A percentile compares a stretch with the other conserved stretches of the same genome.
Conservation (phyloP, 2,888 invertebrate genomes). For the Lampropteryx suffumata region DNA sequence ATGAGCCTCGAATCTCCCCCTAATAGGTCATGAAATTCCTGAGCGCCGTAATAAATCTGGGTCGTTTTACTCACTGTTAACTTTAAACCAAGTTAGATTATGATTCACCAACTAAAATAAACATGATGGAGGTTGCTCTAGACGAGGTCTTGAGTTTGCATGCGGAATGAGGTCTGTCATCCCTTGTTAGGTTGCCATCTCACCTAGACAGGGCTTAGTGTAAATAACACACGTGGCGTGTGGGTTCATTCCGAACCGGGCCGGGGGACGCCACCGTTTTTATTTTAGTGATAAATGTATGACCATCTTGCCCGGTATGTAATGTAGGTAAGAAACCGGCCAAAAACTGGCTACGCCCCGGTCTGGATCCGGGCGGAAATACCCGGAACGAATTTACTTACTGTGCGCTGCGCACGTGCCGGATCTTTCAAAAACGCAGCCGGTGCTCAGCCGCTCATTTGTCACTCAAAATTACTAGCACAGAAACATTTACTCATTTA, state of each 20-base stretch:
- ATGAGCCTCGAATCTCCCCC: constrained; percentile 46
- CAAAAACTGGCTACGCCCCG: too few species aligned
- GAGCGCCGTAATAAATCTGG: constrained; percentile 33
- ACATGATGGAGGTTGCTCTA: constrained; percentile 46
- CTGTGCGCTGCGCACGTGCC: constrained; percentile 66
- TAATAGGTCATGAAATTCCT: constrained; percentile 52
- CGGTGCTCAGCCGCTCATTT: constrained; percentile 67
- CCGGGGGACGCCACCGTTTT: too few species aligned
- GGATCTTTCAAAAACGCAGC: constrained; percentile 54
- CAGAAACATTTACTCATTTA: constrained; percentile 50
- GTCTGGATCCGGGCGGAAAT: too few species aligned
- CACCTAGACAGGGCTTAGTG: constrained; percentile 43
- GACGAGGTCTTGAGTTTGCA: constrained; percentile 56
- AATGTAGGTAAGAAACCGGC: too few species aligned
- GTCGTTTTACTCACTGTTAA: constrained; percentile 41
- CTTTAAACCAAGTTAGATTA: constrained; percentile 43
- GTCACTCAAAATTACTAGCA: constrained; percentile 63
- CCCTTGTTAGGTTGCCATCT: constrained; percentile 49
- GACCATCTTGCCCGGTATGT: too few species aligned
- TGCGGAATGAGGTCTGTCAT: constrained; percentile 68
- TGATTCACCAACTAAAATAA: constrained; percentile 49
- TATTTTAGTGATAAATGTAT: too few species aligned
- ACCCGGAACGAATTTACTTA: too few species aligned
- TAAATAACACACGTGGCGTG: too few species aligned
- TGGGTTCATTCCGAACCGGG: too few species aligned